Base-by-base conservation (phyloP, 2,797 vertebrate species). In the Garrulus glandarius region DNA sequence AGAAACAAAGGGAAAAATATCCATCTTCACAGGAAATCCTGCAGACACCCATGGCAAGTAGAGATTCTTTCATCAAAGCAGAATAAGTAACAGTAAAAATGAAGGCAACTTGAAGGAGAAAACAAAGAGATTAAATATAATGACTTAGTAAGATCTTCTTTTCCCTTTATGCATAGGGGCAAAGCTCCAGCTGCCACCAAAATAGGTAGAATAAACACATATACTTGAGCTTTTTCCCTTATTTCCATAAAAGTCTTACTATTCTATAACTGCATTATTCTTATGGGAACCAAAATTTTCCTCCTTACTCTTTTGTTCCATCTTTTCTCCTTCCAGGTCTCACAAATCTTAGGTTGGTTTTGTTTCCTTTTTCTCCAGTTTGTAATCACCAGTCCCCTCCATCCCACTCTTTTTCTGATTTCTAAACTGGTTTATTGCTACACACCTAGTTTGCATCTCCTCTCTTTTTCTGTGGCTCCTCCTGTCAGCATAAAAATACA, bases 381-480 rank as follows among this genome's bases (percentile, higher is more conserved):
- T 64, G 10, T 43, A 26, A 43, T 55, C 11, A 43, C 3, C 6
- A 1, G 4, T 22, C 16, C 11, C 13, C 4, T 30, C 7, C 3
- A 74, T 47, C 6, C 10, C 15, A 7, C 6, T 22, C 13, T 24
- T 77, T 63, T 53, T 30, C 32, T 46, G 50, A n/a, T n/a, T 83
- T 84, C 56, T 55, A 30, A 53, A 61, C 34, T 34, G 55, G 29
- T 7, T 72, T 72, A 29, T 41, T 64, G 14, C 17, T 65, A 49
- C 7, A 72, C 3, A 26, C 8, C 2, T 55, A 41, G 9, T 37
- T 55, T 70, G 8, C 26, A 39, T 36, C 41, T 55, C 7, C 30
- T 41, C 18, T 84, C 50, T 46, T 76, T 55, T 75, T 67, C 9
- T 77, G 41, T 69, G 18, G 5, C 13, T 8, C 14, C 9, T 64